Evolutionary conservation across 2,888 invertebrate species (phyloP), one percentile per base, ranked within the genome.

Genomic region (Plebejus anna): DNA sequence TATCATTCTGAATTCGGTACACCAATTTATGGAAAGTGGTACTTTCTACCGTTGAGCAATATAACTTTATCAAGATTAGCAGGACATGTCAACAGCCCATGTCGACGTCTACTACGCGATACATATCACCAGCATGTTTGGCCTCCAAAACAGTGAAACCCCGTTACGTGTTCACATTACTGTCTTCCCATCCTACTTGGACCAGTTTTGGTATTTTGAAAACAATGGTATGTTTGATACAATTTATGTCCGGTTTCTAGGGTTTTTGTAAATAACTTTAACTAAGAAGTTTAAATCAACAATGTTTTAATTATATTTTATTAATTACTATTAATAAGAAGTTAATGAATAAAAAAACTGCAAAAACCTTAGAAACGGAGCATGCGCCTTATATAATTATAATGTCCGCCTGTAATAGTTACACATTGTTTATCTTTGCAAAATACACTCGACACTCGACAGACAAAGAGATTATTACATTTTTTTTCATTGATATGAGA

Each of bases 91-190:
- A 59, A 6, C 57, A n/a, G 7, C 6, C n/a, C n/a, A 22, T 59
- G 22, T n/a, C n/a, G n/a, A n/a, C n/a, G 57, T 57, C n/a, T 22
- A 59, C 59, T 22, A 7, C n/a, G 22, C 59, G 59, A 59, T 59
- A 59, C 59, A 22, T 22, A 59, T 59, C 59, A 59, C 22, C 59
- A 22, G 7, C 59, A 22, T 22, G 22, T 57, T 57, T 57, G 57
- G 57, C 59, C 59, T 59, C 22, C 22, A 59, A 22, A 6, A 22
- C 22, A 22, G 59, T 59, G 22, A 28, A 61, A 28, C 28, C 61
- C 61, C 61, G 61, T 61, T 61, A 59, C 59, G 59, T 22, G 59
- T 22, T 2, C 22, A 59, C 59, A 59, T 59, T 59, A n/a, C 57
- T 57, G 51, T 51, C 9, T 28, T 61, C 11, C 57, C n/a, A n/a